phyloP scores from a whole-genome alignment of 1,140 invertebrate genomes.

The Mya arenaria region DNA sequence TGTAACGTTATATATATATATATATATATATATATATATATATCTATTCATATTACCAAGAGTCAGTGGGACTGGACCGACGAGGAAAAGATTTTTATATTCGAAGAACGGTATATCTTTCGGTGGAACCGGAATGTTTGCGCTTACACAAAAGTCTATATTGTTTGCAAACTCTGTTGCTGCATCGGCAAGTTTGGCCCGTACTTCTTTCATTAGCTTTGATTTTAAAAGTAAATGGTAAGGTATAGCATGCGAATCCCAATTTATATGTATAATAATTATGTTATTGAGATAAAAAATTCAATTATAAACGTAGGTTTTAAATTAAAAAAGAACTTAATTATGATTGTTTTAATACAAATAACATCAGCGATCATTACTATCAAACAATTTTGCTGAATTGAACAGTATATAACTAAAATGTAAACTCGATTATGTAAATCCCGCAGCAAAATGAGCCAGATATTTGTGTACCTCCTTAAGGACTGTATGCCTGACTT shows the following conservation, averaged over 20 bases:
- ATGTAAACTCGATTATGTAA: too few relatives aligned
- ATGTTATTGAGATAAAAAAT: too few relatives aligned
- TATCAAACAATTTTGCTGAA: too few relatives aligned
- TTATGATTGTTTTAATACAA: too few relatives aligned
- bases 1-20: too few relatives aligned
- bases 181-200: not conserved
- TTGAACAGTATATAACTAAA: too few relatives aligned
- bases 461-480: slow-evolving; percentile 27
- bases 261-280: too few relatives aligned
- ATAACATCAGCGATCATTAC: too few relatives aligned
- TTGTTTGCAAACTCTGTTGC: slow-evolving; percentile 27
- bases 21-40: not conserved
- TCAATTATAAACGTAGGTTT: too few relatives aligned
- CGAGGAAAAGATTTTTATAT: not conserved
- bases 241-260: too few relatives aligned
- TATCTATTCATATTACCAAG: not conserved
- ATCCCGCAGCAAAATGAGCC: too few relatives aligned
- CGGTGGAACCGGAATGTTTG: slow-evolving; percentile 23
- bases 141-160: slow-evolving; percentile 23
- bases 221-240: not conserved
- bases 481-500: slow-evolving; percentile 15
- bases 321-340: too few relatives aligned
- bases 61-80: slow-evolving; percentile 22
- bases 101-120: slow-evolving; percentile 15
- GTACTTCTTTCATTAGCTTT: slow-evolving; percentile 23